phyloP scores from a whole-genome alignment of 2,113 vertebrate species.

The Clarias macrocephalus region DNA sequence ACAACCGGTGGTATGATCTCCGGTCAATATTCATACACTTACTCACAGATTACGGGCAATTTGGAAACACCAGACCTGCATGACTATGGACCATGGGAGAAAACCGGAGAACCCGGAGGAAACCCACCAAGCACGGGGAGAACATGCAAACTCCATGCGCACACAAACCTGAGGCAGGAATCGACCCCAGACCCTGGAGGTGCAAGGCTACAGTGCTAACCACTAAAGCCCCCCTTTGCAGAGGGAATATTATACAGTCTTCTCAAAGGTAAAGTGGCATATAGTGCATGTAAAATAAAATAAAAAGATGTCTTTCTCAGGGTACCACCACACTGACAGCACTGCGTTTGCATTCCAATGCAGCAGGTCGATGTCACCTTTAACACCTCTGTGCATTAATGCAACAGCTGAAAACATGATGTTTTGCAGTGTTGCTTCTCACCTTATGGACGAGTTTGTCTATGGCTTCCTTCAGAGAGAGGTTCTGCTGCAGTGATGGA shows the following conservation, averaged over 20 bases:
- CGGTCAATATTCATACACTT: too few species aligned
- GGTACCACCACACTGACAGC: background rate
- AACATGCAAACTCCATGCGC: too few species aligned
- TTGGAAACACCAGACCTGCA: too few species aligned
- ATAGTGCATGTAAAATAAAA: background rate
- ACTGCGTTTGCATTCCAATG: background rate
- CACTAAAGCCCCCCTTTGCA: too few species aligned
- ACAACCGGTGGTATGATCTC: too few species aligned
- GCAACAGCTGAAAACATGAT: background rate
- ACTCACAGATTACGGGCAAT: too few species aligned
- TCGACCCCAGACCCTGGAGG: too few species aligned
- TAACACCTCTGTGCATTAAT: background rate
- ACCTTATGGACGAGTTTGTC: slow-evolving; percentile 78
- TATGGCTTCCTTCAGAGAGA: slow-evolving; percentile 70
- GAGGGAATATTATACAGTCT: background rate
- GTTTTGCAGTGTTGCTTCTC: slow-evolving; percentile 39
- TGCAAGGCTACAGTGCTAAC: too few species aligned
- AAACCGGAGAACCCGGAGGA: too few species aligned
- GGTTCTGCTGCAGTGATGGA: slow-evolving; percentile 45
- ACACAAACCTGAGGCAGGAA: too few species aligned
- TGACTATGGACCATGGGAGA: too few species aligned
- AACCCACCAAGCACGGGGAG: too few species aligned
- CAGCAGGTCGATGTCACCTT: background rate
- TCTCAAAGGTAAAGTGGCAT: background rate
- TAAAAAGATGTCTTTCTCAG: background rate